Percentiles rank a stretch among this genome's conserved stretches.
Conservation (phyloP, 1,140 invertebrate genomes). For the Coenobita brevimanus region DNA sequence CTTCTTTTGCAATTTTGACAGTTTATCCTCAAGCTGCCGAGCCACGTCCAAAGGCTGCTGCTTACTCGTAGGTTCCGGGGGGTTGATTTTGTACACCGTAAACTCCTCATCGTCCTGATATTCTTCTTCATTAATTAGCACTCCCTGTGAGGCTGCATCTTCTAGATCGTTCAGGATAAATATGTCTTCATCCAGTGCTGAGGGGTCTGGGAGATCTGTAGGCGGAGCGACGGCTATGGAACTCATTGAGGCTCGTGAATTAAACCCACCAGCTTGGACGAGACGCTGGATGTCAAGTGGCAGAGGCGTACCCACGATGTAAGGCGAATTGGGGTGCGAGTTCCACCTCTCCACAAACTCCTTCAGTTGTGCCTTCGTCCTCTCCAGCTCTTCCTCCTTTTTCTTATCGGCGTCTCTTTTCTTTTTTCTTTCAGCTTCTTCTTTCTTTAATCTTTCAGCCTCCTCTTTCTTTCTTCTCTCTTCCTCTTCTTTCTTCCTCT, state of each 20-base stretch:
- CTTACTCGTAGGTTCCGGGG: background rate
- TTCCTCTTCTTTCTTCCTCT: background rate
- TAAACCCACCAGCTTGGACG: background rate
- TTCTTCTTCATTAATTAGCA: constrained; percentile 71
- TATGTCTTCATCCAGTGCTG: constrained; percentile 74
- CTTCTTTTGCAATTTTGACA: constrained; percentile 21
- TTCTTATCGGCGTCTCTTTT: background rate
- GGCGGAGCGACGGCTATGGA: constrained; percentile 81
- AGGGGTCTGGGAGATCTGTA: constrained; percentile 81
- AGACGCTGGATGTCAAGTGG: constrained; percentile 38
- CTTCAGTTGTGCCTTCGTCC: constrained; percentile 88
- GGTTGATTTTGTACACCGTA: constrained; percentile 14
- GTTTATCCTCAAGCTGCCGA: constrained; percentile 19
- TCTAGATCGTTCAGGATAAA: constrained; percentile 75
- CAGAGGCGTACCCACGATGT: constrained; percentile 80
- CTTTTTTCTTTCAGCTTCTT: background rate
- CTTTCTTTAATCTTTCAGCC: background rate
- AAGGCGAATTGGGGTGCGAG: constrained; percentile 88
- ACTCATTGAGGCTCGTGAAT: constrained; percentile 70
- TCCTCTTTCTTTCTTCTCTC: background rate
- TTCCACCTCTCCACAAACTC: constrained; percentile 91
- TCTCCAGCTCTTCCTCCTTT: constrained; percentile 79
- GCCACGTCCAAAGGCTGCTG: constrained; percentile 30
- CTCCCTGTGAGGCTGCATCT: background rate
- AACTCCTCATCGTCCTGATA: constrained; percentile 38